phyloP scores from a whole-genome alignment of 2,888 invertebrate genomes.

The Rapana venosa region DNA sequence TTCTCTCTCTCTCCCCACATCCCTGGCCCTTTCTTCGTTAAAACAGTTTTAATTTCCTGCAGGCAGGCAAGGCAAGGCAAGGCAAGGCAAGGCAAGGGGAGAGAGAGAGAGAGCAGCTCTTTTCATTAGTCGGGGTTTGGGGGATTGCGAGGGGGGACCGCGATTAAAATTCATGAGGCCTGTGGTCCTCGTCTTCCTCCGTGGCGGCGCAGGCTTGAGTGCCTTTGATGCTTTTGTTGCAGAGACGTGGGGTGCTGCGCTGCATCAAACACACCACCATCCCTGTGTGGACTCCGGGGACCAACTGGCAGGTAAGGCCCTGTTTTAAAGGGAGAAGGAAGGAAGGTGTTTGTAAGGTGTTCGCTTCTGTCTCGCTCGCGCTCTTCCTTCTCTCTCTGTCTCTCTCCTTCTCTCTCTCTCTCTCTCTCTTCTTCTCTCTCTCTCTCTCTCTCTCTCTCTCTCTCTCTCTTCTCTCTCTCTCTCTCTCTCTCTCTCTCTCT shows the following conservation, averaged over 20 bases:
- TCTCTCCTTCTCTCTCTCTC: not conserved
- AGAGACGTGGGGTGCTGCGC: slow-evolving; percentile 21
- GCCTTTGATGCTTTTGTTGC: slow-evolving; percentile 43
- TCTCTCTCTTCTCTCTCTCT: not conserved
- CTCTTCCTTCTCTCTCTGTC: not conserved
- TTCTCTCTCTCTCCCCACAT: not conserved
- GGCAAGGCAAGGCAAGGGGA: too few species aligned
- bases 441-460: not conserved
- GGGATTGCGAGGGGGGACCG: not conserved
- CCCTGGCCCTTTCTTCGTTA: slow-evolving; percentile 29
- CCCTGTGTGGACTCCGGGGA: slow-evolving; percentile 3
- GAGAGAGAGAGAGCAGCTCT: slow-evolving; percentile 17
- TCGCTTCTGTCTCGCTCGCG: not conserved
- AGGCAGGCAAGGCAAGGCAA: too few species aligned
- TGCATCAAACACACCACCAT: slow-evolving; percentile 22
- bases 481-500: not conserved
- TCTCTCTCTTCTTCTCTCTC: not conserved
- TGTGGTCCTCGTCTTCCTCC: slow-evolving; percentile 32
- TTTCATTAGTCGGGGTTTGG: slow-evolving; percentile 17
- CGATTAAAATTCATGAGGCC: slow-evolving; percentile 45
- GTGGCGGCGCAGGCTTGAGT: not conserved
- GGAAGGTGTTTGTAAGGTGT: too few species aligned
- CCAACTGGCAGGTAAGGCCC: slow-evolving; percentile 27
- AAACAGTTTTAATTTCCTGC: slow-evolving; percentile 44
- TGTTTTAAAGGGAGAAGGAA: too few species aligned